Percentiles rank a stretch among this genome's conserved stretches.
These are phyloP conservation scores for Brachionus calyciflorus DNA, from an alignment of 1,140 invertebrate genomes.

Conservation along the genomic window DNA sequence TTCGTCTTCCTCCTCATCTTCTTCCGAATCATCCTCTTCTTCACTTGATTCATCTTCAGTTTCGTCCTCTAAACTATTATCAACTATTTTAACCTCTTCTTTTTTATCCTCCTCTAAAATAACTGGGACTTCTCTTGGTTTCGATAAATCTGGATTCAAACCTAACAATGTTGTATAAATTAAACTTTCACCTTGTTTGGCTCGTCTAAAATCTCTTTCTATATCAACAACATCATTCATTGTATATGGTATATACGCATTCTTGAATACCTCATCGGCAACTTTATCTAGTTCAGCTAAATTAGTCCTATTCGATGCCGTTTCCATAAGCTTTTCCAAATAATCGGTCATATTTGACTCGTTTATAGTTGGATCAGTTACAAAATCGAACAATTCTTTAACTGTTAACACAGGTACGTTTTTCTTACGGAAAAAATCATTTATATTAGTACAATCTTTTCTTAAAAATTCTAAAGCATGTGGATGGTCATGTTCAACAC, in stretches of 20 bases:
- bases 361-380: constrained; percentile 81
- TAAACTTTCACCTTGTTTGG: constrained; percentile 68
- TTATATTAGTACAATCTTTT: constrained; percentile 90
- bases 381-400: constrained; percentile 89
- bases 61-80: not conserved
- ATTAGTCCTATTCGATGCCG: constrained; percentile 52
- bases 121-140: not conserved
- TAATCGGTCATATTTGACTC: constrained; percentile 73
- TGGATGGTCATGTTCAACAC: constrained; percentile 95
- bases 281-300: constrained; percentile 57
- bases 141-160: constrained; percentile 38
- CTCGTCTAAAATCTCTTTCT: constrained; percentile 71
- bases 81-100: not conserved
- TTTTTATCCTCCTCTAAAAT: constrained; percentile 27
- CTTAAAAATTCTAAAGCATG: constrained; percentile 87
- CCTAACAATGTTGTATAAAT: constrained; percentile 42
- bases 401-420: constrained; percentile 74
- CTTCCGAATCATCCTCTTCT: constrained; percentile 49
- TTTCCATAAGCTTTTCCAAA: constrained; percentile 59
- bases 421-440: constrained; percentile 83
- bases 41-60: constrained; percentile 54
- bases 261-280: constrained; percentile 75
- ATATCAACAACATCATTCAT: constrained; percentile 85
- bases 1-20: constrained; percentile 48
- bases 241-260: constrained; percentile 87